Base-by-base conservation (phyloP, 2,888 invertebrate species). In the Cyaniris semiargus region DNA sequence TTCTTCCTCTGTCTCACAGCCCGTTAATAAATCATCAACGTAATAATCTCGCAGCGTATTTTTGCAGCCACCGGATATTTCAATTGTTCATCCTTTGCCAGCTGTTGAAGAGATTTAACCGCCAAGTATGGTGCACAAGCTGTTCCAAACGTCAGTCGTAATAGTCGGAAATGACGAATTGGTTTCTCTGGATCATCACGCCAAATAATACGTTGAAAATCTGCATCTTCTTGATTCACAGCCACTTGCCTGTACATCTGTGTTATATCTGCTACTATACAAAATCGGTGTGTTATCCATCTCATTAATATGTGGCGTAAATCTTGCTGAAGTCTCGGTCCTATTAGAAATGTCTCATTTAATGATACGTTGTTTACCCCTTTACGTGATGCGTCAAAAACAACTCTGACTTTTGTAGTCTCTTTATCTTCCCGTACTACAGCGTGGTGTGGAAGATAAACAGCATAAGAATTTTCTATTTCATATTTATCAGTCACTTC, bases 291-390 rank as follows among this genome's bases (percentile, higher is more conserved):
- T 38, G 38, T 38, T 38, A 7, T 38, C 38, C 38, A 38, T 38
- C 38, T 38, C 38, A 38, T 38, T 8, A 38, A 8, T 38, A 38
- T 38, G 38, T 38, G 38, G 8, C 38, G 38, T 38, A 38, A 38
- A 70, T 80, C 79, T 31, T 23, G 56, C 66, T 82, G 82, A 18
- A 82, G 44, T 1, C 76, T 77, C 1, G 81, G 81, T 38, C 82
- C 80, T 4, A 79, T 76, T 77, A 81, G 76, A 18, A 82, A 76
- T 6, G 27, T 27, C 15, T 80, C 79, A 70, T 82, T 82, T n/a
- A 81, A 53, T 0, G 82, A 82, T 5, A 79, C 76, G 0, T 79
- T 80, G 44, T 80, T 81, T 1, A 10, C 27, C 10, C 78, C 77
- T 58, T 77, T 77, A 44, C 70, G 74, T 5, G 79, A 78, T 4